Conservation (phyloP, 2,113 vertebrate species). For the Brevimyrus niger region DNA sequence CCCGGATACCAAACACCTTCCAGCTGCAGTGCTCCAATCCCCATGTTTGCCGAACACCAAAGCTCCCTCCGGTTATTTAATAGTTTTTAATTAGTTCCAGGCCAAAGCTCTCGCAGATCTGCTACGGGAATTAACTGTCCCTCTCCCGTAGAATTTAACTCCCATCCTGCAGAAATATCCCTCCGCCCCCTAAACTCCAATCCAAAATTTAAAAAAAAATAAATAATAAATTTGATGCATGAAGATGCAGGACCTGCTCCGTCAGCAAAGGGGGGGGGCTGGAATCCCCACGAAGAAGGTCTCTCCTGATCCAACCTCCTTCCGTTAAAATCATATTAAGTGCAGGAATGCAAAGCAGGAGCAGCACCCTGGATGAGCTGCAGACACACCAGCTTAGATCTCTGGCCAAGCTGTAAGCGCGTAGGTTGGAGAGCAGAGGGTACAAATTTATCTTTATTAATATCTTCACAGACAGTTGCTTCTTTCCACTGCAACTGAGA, state of each 20-base stretch:
- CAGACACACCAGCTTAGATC: background rate
- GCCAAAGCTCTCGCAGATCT: slow-evolving; percentile 43
- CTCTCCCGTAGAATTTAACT: slow-evolving; percentile 43
- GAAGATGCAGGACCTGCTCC: background rate
- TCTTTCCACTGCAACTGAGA: background rate
- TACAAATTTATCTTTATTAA: background rate
- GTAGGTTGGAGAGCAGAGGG: background rate
- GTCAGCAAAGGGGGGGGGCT: background rate
- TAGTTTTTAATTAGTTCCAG: slow-evolving; percentile 60
- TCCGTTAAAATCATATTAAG: slow-evolving; percentile 30
- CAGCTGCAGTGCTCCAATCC: slow-evolving; percentile 51
- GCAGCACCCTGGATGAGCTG: background rate
- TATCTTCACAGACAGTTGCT: background rate
- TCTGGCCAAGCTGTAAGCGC: background rate
- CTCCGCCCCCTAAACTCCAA: background rate
- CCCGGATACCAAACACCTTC: slow-evolving; percentile 47
- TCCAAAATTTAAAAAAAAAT: background rate
- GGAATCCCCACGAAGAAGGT: background rate
- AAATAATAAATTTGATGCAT: background rate
- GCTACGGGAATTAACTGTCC: slow-evolving; percentile 44
- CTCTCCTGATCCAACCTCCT: background rate
- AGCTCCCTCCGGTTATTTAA: slow-evolving; percentile 35
- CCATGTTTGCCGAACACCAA: slow-evolving; percentile 46
- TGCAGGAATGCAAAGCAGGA: background rate
- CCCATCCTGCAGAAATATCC: background rate